A percentile compares a stretch with the other conserved stretches of the same genome.
Evolutionary conservation across 2,113 vertebrate genomes (phyloP).

Genomic region (Hystrix brachyura): DNA sequence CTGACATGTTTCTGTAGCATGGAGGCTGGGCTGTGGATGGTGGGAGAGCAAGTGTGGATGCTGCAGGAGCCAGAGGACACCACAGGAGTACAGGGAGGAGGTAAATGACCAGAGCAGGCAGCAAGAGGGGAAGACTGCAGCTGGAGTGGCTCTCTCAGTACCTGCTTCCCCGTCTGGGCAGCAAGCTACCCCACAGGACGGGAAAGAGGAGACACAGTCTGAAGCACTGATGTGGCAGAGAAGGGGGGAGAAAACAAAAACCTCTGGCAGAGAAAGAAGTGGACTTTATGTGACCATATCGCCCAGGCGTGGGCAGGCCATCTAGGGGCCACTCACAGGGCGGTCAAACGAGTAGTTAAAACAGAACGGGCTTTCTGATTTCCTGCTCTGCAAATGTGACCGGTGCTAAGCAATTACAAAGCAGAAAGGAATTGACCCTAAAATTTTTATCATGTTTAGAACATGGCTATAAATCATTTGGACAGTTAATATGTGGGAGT

Average conservation of each 20-base stretch:
- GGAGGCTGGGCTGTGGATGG: background rate
- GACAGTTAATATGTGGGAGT: background rate
- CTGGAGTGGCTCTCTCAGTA: too few relatives aligned
- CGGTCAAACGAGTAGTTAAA: background rate
- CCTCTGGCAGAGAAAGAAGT: background rate
- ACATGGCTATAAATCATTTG: background rate
- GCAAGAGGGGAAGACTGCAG: background rate
- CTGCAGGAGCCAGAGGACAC: too few relatives aligned
- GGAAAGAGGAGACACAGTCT: background rate
- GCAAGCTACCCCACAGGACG: background rate
- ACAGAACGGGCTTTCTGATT: background rate
- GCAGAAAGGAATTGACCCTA: background rate
- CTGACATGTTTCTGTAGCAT: background rate
- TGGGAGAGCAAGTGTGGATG: background rate
- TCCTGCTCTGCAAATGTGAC: background rate
- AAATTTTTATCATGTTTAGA: conserved; percentile 4
- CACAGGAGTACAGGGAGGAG: background rate
- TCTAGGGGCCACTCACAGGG: background rate
- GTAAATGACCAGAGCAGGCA: fast-evolving
- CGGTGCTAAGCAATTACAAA: background rate
- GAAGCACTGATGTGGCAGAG: too few relatives aligned
- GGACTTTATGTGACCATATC: background rate
- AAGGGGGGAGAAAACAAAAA: fast-evolving
- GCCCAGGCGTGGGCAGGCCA: background rate
- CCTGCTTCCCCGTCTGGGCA: background rate